These are phyloP conservation scores for Bedellia somnulentella DNA, from an alignment of 2,888 invertebrate genomes.

Conservation along the genomic window DNA sequence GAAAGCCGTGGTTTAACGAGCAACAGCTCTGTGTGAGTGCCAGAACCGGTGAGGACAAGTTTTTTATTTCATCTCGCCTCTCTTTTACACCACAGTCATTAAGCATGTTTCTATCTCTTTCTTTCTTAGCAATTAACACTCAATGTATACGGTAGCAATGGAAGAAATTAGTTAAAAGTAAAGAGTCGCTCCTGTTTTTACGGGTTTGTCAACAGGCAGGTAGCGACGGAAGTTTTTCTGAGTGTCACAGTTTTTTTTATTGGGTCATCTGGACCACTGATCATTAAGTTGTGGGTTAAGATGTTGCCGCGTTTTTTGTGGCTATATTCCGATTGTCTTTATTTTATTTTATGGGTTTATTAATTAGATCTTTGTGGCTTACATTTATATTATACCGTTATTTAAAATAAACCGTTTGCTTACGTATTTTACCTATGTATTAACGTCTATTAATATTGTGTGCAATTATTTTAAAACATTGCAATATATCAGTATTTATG, in stretches of 20 bases:
- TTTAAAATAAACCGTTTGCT: too few species aligned
- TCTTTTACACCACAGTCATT: constrained; percentile 12
- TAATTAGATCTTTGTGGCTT: too few species aligned
- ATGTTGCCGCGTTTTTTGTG: too few species aligned
- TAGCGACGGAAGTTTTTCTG: constrained; percentile 15
- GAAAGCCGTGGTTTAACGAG: constrained; percentile 37
- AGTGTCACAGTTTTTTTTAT: constrained; percentile 17
- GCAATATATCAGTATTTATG: too few species aligned
- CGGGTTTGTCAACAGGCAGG: constrained; percentile 29
- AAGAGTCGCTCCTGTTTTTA: constrained; percentile 30
- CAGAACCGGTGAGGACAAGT: constrained; percentile 29
- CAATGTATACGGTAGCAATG: constrained; percentile 43
- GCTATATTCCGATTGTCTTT: too few species aligned
- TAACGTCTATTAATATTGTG: too few species aligned
- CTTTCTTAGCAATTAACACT: constrained; percentile 42
- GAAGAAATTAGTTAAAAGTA: constrained; percentile 49
- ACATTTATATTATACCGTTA: too few species aligned
- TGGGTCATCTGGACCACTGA: constrained; percentile 8
- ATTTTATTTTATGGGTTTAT: too few species aligned
- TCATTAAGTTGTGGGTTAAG: constrained; percentile 6
- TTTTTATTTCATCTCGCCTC: constrained; percentile 30
- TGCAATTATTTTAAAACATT: too few species aligned
- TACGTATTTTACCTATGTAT: too few species aligned
- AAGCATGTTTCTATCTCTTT: constrained; percentile 16
- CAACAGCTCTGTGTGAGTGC: constrained; percentile 23